phyloP scores from a whole-genome alignment of 2,797 vertebrate genomes.

The Microctenopoma lineatum region DNA sequence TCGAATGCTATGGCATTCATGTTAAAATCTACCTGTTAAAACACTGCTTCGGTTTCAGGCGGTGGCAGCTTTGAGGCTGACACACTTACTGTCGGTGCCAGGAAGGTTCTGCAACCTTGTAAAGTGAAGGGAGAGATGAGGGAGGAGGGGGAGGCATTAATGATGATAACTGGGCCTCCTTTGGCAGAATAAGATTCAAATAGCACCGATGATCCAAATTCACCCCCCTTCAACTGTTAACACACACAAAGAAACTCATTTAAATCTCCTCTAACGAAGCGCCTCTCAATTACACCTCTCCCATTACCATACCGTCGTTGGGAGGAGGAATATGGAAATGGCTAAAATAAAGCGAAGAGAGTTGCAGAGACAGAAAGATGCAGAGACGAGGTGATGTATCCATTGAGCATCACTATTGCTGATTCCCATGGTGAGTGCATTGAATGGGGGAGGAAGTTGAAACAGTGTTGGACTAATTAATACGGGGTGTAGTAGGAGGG shows the following conservation, averaged over 20 bases:
- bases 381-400: constrained; percentile 66
- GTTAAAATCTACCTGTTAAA: constrained; percentile 68
- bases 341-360: constrained; percentile 61
- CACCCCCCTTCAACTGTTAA: constrained; percentile 43
- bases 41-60: constrained; percentile 25
- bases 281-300: constrained; percentile 79
- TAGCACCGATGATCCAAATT: constrained; percentile 65
- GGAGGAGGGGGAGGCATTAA: constrained; percentile 61
- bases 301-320: constrained; percentile 75
- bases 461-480: constrained; percentile 82
- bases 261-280: constrained; percentile 77
- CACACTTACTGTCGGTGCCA: constrained; percentile 53
- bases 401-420: constrained; percentile 64
- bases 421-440: constrained; percentile 75
- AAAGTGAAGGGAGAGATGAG: constrained; percentile 58
- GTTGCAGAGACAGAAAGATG: constrained; percentile 46
- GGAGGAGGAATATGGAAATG: constrained; percentile 79
- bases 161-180: constrained; percentile 66
- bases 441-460: constrained; percentile 76
- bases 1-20: constrained; percentile 48
- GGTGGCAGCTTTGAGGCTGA: constrained; percentile 64
- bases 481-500: constrained; percentile 77
- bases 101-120: constrained; percentile 68
- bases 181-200: constrained; percentile 65
- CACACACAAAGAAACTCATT: constrained; percentile 72